Conservation (phyloP, 2,797 vertebrate species). For the Gymnocypris eckloni region DNA sequence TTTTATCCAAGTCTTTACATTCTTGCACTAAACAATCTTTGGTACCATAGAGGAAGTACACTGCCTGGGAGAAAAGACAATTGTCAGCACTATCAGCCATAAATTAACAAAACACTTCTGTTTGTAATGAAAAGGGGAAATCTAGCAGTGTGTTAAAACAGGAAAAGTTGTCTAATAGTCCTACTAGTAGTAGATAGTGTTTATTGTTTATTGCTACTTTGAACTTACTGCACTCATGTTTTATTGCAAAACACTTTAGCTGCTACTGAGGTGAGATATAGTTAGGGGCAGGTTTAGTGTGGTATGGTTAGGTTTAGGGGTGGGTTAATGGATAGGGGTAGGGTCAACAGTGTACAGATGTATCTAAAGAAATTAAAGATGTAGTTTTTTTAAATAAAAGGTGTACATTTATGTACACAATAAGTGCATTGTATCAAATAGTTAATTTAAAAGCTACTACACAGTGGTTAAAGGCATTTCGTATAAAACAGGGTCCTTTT, state of each 20-base stretch:
- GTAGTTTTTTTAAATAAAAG: neutral
- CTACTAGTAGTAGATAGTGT: neutral
- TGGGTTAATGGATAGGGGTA: neutral
- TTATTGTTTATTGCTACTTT: neutral
- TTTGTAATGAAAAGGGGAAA: neutral
- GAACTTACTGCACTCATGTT: neutral
- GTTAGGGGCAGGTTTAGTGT: neutral
- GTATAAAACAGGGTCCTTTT: neutral
- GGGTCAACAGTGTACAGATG: neutral
- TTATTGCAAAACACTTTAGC: neutral
- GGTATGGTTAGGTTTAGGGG: neutral
- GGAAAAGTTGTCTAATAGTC: neutral
- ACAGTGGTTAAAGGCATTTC: neutral
- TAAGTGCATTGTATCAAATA: neutral
- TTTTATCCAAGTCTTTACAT: conserved; percentile 98
- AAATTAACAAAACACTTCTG: neutral
- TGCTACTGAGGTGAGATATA: neutral
- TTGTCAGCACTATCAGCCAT: neutral
- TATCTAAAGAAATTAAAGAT: neutral
- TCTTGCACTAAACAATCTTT: conserved; percentile 98
- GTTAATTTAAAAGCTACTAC: neutral
- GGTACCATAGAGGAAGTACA: conserved; percentile 98
- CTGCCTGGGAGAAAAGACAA: conserved; percentile 77
- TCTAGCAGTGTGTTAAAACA: neutral
- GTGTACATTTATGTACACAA: neutral